phyloP scores from a whole-genome alignment of 2,113 vertebrate genomes.

The Prionailurus viverrinus region DNA sequence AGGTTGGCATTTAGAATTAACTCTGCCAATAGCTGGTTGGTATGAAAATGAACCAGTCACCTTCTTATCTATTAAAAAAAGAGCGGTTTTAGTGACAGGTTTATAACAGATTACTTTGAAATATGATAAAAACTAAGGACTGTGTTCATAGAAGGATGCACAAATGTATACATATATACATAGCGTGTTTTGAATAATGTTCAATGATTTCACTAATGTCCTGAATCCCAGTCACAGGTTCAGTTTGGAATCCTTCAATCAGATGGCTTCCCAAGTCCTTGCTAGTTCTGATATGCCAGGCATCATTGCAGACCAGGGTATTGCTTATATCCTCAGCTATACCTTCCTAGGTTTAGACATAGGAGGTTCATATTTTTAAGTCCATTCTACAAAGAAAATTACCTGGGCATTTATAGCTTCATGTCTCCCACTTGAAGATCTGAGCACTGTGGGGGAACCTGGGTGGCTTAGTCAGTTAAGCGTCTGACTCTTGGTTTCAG shows the following conservation, averaged over 20 bases:
- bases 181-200: background rate
- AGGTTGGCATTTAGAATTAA: slow-evolving; percentile 42
- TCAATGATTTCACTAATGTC: background rate
- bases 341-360: background rate
- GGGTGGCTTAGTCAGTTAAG: too few species aligned
- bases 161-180: background rate
- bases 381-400: background rate
- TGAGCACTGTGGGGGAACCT: background rate
- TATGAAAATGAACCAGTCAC: background rate
- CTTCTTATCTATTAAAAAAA: background rate
- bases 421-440: background rate
- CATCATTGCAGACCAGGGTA: background rate
- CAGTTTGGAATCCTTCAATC: background rate
- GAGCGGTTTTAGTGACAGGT: background rate
- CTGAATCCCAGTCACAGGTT: background rate
- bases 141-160: background rate
- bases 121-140: background rate
- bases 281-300: background rate
- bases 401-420: background rate
- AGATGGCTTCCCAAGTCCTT: background rate
- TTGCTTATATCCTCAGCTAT: background rate
- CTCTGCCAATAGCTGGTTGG: background rate
- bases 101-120: background rate
- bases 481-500: too few species aligned
- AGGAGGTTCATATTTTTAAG: background rate